Evolutionary conservation across 2,113 vertebrate species (phyloP), one percentile per base, ranked within the genome.

Genomic region (Albula glossodonta): DNA sequence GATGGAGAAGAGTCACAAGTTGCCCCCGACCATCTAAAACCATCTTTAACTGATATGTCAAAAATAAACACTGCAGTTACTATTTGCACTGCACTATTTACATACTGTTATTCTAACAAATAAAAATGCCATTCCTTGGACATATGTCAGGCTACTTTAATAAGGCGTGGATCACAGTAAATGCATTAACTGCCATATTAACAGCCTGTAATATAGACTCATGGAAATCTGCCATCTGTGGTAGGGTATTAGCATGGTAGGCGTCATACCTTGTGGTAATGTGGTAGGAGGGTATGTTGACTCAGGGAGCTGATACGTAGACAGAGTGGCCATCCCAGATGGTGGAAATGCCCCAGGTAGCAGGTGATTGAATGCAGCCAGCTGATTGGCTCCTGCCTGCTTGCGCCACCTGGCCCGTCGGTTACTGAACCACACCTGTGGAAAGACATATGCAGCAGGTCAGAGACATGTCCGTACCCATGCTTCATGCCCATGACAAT

Each of bases 381-480:
- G 95, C 89, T 99, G 98, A 93, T 99, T 99, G 17, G 98, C 98
- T 49, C 98, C 98, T 0, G 98, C 98, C 90, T 99, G 98, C 90
- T 99, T 99, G 87, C 98, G 97, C 98, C 98, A 99, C 31, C 98
- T 94, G 13, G 98, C 98, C 3, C 98, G 92, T 49, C 98, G 96
- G 93, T 99, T 99, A 90, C 98, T 99, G 94, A 99, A 99, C 98
- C 98, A 99, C 88, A 99, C 98, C 98, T 99, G 90, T 4, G 83
- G 9, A 78, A 0, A 12, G 79, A 66, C 7, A 56, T 51, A 56
- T 41, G 57, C 22, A 17, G 56, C 60, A 13, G 2, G 15, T 31
- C 74, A 56, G 50, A 78, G 3, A 15, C 80, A 41, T 7, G 17
- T 1, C 17, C 56, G 3, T 60, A 11, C 56, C 56, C 9, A 41